Evolutionary conservation across 2,113 vertebrate species (phyloP), one percentile per base, ranked within the genome.

Genomic region (Colossoma macropomum): DNA sequence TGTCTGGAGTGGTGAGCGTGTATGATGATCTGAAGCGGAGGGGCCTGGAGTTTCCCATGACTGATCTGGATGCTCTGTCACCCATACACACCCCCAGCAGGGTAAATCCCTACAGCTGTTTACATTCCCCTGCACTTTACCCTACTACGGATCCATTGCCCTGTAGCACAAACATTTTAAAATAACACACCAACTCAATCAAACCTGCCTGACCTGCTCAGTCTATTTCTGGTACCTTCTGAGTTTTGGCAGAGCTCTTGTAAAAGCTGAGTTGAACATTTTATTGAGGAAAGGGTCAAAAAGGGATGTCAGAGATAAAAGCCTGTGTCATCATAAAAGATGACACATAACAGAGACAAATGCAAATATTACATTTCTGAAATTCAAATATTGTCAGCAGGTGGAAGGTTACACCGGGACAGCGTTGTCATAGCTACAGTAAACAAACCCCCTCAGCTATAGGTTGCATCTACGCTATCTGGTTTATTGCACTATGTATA

Each of bases 51-150:
- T 87, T 87, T 87, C 98, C 98, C 77, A 99, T 99, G 98, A 99
- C 98, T 0, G 97, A 99, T 87, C 92, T 99, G 86, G 98, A 99
- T 80, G 96, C 97, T 86, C 92, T 99, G 68, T 98, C 98, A 0
- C 98, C 98, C 79, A 99, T 99, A 86, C 95, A 99, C 93, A 99
- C 98, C 0, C 98, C 98, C 6, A 97, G 95, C 86, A 95, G 97
- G 94, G 98, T 99, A 91, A 91, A 89, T 34, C 71, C 71, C 62
- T 38, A 60, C 9, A 16, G 1, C 21, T 30, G 25, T 79, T 32
- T 23, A 15, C 54, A 21, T 23, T 41, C 41, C 21, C 19, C 90
- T 98, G 87, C 96, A 98, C 91, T 98, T 98, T 54, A 34, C 73
- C 21, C 73, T 34, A 15, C 27, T 21, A 32, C 10, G 11, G 73